phyloP scores from a whole-genome alignment of 2,113 vertebrate genomes.

The Plestiodon gilberti region DNA sequence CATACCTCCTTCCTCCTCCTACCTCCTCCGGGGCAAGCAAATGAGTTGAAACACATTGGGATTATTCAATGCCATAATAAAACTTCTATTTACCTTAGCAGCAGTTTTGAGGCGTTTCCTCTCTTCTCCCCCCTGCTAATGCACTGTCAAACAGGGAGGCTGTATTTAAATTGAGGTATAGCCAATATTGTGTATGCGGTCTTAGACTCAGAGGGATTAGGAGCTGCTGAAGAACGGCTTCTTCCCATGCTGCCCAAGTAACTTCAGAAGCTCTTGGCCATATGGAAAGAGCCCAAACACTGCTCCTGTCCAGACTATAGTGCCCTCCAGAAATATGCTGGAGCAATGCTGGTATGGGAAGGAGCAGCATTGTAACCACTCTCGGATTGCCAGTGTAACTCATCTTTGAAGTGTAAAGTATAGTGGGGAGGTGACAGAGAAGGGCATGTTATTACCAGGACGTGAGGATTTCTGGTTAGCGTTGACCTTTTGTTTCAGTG shows the following conservation, averaged over 20 bases:
- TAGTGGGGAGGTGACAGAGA: background rate
- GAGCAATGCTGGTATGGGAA: background rate
- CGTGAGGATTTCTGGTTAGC: background rate
- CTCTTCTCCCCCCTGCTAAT: background rate
- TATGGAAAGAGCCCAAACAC: background rate
- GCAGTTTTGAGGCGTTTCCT: background rate
- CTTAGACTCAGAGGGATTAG: background rate
- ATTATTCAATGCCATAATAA: background rate
- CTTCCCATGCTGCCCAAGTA: background rate
- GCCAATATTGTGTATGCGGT: background rate
- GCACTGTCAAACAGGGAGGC: background rate
- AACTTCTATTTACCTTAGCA: background rate
- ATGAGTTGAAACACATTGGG: background rate
- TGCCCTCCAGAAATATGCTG: background rate
- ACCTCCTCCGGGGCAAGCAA: background rate
- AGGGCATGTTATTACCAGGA: background rate
- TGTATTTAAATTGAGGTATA: background rate
- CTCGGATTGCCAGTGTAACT: too few relatives aligned
- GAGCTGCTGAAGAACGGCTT: too few relatives aligned
- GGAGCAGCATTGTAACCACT: too few relatives aligned
- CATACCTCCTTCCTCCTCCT: too few relatives aligned
- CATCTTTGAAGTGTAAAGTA: background rate
- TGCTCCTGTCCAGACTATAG: background rate
- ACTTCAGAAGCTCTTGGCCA: too few relatives aligned
- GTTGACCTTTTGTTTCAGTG: background rate